Evolutionary conservation across 1,140 invertebrate species (phyloP), one percentile per base, ranked within the genome.

Genomic region (Cylas formicarius): DNA sequence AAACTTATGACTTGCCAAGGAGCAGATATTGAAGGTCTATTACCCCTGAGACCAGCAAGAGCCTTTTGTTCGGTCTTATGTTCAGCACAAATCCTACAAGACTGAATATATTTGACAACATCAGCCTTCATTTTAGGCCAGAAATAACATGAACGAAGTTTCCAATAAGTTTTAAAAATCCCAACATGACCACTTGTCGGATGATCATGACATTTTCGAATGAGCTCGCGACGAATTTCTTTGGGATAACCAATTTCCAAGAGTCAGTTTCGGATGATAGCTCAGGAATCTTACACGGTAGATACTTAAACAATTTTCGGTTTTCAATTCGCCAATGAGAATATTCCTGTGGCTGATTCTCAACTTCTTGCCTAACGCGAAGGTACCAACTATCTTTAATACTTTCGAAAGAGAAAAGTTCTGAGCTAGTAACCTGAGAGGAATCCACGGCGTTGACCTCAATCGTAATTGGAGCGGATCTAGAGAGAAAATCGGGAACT

Each of bases 111-210:
- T 29, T 18, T 17, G 13, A 24, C 23, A 2, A 42, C 23, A 42
- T 42, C 45, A n/a, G 26, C 11, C 20, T 36, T 40, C 31, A 48
- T 48, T 34, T 48, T 42, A 5, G 45, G 45, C 38, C 38, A 42
- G 18, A 26, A 41, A 16, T 48, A 48, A 13, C 13, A 13, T n/a
- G 33, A 10, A 35, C 17, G 20, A 7, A 48, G 17, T 22, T 27
- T 33, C 14, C 26, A 21, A 22, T 26, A 34, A 3, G 36, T 38
- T 27, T 38, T 38, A 38, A 27, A 38, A 7, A 19, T 24, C 8
- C 36, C 36, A 24, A 23, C 36, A 38, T 38, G 36, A 17, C 36
- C 20, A 26, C 13, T 14, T 14, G 20, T 26, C 17, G 36, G 36
- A 9, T 17, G 16, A 38, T 38, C 4, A 26, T 38, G 36, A 23